Conservation (phyloP, 2,888 invertebrate species). For the Drosophila mimetica region DNA sequence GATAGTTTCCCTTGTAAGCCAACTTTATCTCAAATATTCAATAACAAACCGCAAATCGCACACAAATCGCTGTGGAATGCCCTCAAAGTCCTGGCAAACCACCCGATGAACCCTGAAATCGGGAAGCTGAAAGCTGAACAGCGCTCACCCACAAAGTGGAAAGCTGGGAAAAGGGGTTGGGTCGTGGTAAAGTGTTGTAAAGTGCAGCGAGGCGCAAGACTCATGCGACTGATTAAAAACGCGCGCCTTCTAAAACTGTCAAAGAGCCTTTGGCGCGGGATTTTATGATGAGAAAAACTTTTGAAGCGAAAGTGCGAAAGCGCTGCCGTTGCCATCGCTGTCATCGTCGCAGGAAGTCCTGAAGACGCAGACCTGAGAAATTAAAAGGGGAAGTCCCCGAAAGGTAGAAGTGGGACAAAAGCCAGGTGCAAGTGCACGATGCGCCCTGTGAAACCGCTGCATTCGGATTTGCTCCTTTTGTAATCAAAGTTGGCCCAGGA, state of each 20-base stretch:
- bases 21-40: slow-evolving; percentile 39
- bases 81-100: slow-evolving; percentile 7
- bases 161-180: slow-evolving; percentile 4
- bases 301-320: slow-evolving; percentile 66
- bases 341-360: slow-evolving; percentile 51
- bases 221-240: slow-evolving; percentile 75
- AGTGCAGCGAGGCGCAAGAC: slow-evolving; percentile 59
- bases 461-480: slow-evolving; percentile 66
- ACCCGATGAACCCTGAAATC: slow-evolving; percentile 3
- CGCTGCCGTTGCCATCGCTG: slow-evolving; percentile 21
- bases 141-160: slow-evolving; percentile 46
- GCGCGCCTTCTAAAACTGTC: slow-evolving; percentile 69
- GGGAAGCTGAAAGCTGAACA: slow-evolving; percentile 11
- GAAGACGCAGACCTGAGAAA: slow-evolving; percentile 28
- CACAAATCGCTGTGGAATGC: slow-evolving; percentile 9
- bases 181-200: slow-evolving; percentile 55
- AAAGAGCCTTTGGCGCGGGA: slow-evolving; percentile 54
- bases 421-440: slow-evolving; percentile 36
- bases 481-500: slow-evolving; percentile 74
- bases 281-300: slow-evolving; percentile 76
- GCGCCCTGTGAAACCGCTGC: slow-evolving; percentile 52
- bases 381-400: slow-evolving; percentile 44
- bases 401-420: slow-evolving; percentile 12
- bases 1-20: not conserved
- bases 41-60: slow-evolving; percentile 36